Percentiles rank a stretch among this genome's conserved stretches.
Evolutionary conservation across 2,888 invertebrate genomes (phyloP).

Genomic region (Catocala sponsa): DNA sequence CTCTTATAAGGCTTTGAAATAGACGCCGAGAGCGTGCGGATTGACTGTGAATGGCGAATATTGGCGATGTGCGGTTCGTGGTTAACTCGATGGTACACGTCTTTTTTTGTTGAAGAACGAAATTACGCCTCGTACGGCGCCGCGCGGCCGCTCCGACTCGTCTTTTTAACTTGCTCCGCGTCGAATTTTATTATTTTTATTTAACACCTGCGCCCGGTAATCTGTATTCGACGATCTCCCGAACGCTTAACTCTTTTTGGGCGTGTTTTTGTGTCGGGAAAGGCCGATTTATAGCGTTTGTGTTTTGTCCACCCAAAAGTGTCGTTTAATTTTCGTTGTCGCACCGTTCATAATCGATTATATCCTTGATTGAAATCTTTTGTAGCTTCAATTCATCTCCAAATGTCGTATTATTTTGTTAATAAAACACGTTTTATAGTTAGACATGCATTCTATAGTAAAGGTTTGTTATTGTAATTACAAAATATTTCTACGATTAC

Average conservation of each 20-base stretch:
- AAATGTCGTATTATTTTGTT: conserved; percentile 15
- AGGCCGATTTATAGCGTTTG: conserved; percentile 79
- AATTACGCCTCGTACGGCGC: conserved; percentile 83
- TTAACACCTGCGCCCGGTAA: conserved; percentile 87
- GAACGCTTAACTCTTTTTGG: conserved; percentile 88
- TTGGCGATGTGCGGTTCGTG: conserved; percentile 64
- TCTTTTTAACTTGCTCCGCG: conserved; percentile 80
- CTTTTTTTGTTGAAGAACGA: conserved; percentile 77
- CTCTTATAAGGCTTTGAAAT: conserved; percentile 72
- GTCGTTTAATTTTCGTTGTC: conserved; percentile 84
- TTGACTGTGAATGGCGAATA: conserved; percentile 72
- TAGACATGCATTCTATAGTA: background rate
- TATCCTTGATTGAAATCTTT: conserved; percentile 69
- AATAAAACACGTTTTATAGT: background rate
- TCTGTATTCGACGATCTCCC: conserved; percentile 86
- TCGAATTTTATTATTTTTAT: conserved; percentile 87
- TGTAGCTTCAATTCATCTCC: conserved; percentile 16
- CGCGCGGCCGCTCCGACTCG: conserved; percentile 79
- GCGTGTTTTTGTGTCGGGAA: conserved; percentile 72
- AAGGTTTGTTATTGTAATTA: background rate
- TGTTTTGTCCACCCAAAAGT: conserved; percentile 79
- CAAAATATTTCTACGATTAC: background rate
- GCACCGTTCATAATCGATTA: conserved; percentile 81
- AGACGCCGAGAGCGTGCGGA: conserved; percentile 63
- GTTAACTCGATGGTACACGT: conserved; percentile 75